Base-by-base conservation (phyloP, 2,113 vertebrate species). In the Tyto alba region DNA sequence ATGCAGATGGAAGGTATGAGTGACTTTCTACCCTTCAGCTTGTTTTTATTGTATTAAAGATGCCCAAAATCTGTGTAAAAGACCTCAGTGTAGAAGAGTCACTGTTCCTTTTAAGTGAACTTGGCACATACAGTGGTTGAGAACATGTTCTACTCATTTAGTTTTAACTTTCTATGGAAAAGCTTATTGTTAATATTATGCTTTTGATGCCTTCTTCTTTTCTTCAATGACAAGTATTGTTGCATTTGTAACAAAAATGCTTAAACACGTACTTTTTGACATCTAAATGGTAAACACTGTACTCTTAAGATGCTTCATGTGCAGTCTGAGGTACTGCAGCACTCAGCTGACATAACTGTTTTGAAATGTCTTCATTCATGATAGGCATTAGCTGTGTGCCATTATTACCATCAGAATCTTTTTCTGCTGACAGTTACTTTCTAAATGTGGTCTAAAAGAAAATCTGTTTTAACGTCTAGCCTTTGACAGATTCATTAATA, bases 1-100 rank as follows among this genome's bases (percentile, higher is more conserved):
- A 99, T 72, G 98, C 98, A 11, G 99, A 99, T 86, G 99, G 99
- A 96, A 99, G 99, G 99, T 99, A 97, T 94, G 96, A 77, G 47
- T 84, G 73, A 64, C 57, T 62, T 88, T 83, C 6, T 41, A 22
- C 71, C 16, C 20, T 89, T 92, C 56, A 75, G 2, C 43, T 92
- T 86, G 6, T 56, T 71, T n/a, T 27, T 57, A 34, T 22, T 14
- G 8, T 47, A 30, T 2, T 72, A 27, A 86, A 91, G 63, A 26
- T 85, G 48, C 53, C 74, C 91, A 76, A 93, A 89, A 72, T 68
- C 68, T 91, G 43, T 78, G 43, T 84, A 30, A 56, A 88, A 76
- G 40, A 32, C 10, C 19, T 66, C 48, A 41, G 12, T 26, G 30
- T 57, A 27, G n/a, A 79, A 75, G 41, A 66, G 20, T 77, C 53